Percentiles rank a stretch among this genome's conserved stretches.
phyloP scores from a whole-genome alignment of 2,888 invertebrate genomes.

The Hanleya hanleyi region DNA sequence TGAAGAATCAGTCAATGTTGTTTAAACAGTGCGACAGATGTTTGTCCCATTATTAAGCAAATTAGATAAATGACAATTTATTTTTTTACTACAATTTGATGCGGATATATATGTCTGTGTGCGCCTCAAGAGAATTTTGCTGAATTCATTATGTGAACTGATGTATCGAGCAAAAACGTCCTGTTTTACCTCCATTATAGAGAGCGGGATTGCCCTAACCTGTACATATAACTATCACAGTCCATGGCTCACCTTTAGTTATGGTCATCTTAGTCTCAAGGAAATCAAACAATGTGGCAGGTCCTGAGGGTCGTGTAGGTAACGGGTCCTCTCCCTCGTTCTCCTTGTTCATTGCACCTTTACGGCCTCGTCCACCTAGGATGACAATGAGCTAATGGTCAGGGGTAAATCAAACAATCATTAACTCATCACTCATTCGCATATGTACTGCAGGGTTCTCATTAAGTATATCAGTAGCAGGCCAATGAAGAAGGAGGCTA shows the following conservation, averaged over 20 bases:
- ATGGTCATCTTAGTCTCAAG: constrained; percentile 66
- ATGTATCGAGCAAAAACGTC: too few relatives aligned
- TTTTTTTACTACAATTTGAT: too few relatives aligned
- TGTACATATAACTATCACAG: not conserved
- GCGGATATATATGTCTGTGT: too few relatives aligned
- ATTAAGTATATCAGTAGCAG: not conserved
- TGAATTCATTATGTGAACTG: too few relatives aligned
- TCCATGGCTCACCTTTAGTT: constrained; percentile 45
- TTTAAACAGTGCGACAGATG: too few relatives aligned
- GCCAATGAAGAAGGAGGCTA: not conserved
- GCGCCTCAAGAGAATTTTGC: too few relatives aligned
- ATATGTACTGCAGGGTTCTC: not conserved
- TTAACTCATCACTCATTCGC: not conserved
- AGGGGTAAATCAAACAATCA: not conserved
- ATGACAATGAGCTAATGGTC: constrained; percentile 10
- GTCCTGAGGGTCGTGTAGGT: constrained; percentile 65
- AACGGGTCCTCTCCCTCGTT: constrained; percentile 45
- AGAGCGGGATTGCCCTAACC: too few relatives aligned
- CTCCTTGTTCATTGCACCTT: constrained; percentile 49
- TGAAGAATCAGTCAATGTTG: too few relatives aligned
- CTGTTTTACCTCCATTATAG: too few relatives aligned
- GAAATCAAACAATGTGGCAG: constrained; percentile 72
- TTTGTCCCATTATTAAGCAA: too few relatives aligned
- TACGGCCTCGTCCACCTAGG: constrained; percentile 40
- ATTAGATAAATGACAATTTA: too few relatives aligned